Percentiles rank a stretch among this genome's conserved stretches.
Conservation (phyloP, 2,888 invertebrate species). For the Tanytarsus gracilentus region DNA sequence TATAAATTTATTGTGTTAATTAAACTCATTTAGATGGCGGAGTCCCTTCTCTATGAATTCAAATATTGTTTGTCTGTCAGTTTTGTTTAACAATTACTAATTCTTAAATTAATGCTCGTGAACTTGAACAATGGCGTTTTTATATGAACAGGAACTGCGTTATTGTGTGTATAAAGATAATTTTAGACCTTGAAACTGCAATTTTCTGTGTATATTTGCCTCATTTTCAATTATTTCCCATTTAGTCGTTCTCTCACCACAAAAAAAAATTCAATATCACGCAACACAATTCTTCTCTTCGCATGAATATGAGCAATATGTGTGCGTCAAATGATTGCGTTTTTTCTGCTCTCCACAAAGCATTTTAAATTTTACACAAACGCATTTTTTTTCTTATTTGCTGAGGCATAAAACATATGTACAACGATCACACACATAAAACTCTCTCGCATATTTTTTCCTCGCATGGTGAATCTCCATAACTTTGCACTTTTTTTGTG, state of each 20-base stretch:
- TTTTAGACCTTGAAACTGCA: conserved; percentile 29
- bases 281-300: not conserved
- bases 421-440: no score
- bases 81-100: not conserved
- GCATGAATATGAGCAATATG: not conserved
- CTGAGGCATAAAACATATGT: no score
- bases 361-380: no score
- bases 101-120: conserved; percentile 22
- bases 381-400: no score
- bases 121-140: conserved; percentile 22
- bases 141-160: conserved; percentile 1
- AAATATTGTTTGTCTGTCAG: no score
- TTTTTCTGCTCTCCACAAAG: not conserved
- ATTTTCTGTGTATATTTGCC: conserved; percentile 6
- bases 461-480: no score
- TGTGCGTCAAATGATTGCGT: not conserved
- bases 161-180: conserved; percentile 3
- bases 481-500: no score
- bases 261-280: conserved; percentile 22
- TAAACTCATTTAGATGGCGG: conserved; percentile 1
- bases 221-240: not conserved
- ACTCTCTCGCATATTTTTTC: no score
- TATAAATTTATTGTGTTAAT: conserved; percentile 24
- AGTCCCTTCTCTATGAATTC: conserved; percentile 10
- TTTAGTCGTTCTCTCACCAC: not conserved